These are phyloP conservation scores for Ailurus styani DNA, from an alignment of 2,113 vertebrate genomes.

Conservation along the genomic window DNA sequence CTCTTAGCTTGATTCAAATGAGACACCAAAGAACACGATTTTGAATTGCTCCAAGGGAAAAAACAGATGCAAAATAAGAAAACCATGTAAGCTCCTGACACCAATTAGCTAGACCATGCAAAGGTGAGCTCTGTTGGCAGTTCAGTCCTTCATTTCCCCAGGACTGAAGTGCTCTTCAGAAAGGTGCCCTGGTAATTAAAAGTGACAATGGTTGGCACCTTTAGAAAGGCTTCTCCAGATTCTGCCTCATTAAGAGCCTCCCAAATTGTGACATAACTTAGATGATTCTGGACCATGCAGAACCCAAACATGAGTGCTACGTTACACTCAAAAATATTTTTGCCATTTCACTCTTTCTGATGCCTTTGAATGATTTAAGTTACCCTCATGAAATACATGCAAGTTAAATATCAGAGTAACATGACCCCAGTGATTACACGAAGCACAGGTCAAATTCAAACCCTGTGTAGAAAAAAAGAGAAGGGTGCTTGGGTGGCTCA, in stretches of 20 bases:
- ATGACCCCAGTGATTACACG: neutral
- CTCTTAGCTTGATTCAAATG: neutral
- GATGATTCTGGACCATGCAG: neutral
- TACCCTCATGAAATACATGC: neutral
- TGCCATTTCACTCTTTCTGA: neutral
- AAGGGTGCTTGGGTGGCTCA: neutral
- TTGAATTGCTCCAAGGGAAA: neutral
- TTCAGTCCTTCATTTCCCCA: neutral
- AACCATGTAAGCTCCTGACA: neutral
- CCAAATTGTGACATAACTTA: neutral
- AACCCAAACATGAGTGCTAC: neutral
- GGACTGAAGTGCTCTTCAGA: neutral
- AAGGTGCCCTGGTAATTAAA: neutral
- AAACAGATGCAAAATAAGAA: neutral
- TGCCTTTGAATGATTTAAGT: neutral
- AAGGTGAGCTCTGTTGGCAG: neutral
- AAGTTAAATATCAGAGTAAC: neutral
- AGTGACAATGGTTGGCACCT: neutral
- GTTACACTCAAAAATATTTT: neutral
- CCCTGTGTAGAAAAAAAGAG: neutral
- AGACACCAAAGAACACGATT: neutral
- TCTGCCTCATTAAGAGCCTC: neutral
- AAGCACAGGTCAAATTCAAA: neutral
- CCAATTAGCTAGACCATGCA: neutral
- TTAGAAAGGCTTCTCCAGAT: neutral